Percentiles rank a stretch among this genome's conserved stretches.
Evolutionary conservation across 2,888 invertebrate species (phyloP).

Genomic region (Cosmia pyralina): DNA sequence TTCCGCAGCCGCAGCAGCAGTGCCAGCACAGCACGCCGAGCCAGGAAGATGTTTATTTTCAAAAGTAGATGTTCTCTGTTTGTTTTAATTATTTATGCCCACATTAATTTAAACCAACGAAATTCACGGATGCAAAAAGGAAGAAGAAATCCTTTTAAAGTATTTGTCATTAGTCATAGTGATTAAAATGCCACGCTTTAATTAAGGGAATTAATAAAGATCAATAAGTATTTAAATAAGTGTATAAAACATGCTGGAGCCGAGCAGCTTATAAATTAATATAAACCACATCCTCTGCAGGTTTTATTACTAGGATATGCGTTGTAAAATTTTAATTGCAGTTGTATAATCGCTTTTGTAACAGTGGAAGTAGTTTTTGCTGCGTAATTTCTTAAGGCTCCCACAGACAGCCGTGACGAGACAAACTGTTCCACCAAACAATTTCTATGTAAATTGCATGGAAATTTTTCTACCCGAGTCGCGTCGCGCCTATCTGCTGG

Average conservation of each 20-base stretch:
- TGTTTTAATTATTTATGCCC: background rate
- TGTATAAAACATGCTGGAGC: conserved; percentile 12
- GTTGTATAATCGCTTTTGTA: conserved; percentile 39
- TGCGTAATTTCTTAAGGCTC: conserved; percentile 9
- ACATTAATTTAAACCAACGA: background rate
- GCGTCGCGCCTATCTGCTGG: background rate
- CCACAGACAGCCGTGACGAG: background rate
- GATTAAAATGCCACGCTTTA: conserved; percentile 18
- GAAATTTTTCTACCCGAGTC: background rate
- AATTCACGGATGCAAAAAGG: background rate
- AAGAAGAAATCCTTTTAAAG: background rate
- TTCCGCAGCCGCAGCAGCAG: no score
- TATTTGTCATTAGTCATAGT: no score
- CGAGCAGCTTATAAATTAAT: conserved; percentile 22
- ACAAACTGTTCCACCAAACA: background rate
- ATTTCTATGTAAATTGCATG: background rate
- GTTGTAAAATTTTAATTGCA: conserved; percentile 51
- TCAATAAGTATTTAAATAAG: conserved; percentile 29
- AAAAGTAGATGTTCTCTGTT: background rate
- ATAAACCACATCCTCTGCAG: conserved; percentile 38
- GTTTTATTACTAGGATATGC: conserved; percentile 36
- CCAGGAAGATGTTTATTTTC: background rate
- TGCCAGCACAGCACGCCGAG: no score
- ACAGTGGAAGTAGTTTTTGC: conserved; percentile 28
- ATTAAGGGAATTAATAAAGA: conserved; percentile 29